Percentiles rank a stretch among this genome's conserved stretches.
Conservation (phyloP, 2,888 invertebrate genomes). For the Allolobophora icterica region DNA sequence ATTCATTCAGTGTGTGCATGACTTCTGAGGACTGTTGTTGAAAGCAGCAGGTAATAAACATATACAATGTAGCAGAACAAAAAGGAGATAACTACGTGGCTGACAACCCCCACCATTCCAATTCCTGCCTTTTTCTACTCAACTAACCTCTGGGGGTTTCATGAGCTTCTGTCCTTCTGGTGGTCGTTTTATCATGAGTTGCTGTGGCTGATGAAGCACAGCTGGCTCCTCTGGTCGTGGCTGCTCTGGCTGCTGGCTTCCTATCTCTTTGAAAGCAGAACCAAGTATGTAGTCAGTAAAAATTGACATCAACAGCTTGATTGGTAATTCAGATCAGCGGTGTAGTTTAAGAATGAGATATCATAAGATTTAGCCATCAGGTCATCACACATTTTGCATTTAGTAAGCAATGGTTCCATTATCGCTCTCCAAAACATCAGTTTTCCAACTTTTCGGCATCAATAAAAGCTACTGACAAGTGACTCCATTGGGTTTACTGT, state of each 20-base stretch:
- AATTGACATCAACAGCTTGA: background rate
- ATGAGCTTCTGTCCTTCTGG: slow-evolving; percentile 14
- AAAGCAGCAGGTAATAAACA: too few species aligned
- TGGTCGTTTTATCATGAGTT: background rate
- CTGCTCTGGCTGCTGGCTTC: background rate
- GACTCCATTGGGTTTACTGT: background rate
- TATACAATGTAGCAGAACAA: too few species aligned
- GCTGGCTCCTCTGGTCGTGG: background rate
- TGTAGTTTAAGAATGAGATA: background rate
- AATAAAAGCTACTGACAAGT: background rate
- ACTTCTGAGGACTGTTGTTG: background rate
- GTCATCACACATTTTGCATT: background rate
- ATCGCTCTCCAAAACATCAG: background rate
- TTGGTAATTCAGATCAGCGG: background rate
- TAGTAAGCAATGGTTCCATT: too few species aligned
- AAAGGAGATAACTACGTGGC: background rate
- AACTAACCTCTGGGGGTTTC: slow-evolving; percentile 25
- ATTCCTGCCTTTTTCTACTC: background rate
- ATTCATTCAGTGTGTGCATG: too few species aligned
- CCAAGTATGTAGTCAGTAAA: background rate
- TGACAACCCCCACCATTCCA: background rate
- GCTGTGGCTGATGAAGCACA: background rate
- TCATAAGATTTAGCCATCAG: background rate
- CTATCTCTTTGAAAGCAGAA: background rate
- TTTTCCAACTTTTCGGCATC: background rate